These are phyloP conservation scores for Hyposmocoma kahamanoa DNA, from an alignment of 1,140 invertebrate genomes.

Conservation along the genomic window DNA sequence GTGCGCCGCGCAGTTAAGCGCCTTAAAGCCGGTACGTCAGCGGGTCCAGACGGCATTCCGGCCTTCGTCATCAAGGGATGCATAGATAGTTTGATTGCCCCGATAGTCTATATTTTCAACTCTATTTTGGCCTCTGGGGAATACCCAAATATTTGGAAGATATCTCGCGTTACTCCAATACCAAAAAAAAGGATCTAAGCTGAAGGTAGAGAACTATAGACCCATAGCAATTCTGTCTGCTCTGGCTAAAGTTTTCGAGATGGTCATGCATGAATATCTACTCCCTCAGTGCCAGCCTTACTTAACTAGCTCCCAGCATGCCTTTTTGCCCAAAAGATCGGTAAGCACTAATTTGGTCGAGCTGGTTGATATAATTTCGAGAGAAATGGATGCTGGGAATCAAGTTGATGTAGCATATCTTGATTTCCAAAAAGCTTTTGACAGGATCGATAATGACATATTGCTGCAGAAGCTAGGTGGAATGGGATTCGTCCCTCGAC, in stretches of 20 bases:
- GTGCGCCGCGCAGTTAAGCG: neutral
- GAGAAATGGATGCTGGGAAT: neutral
- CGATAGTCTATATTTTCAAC: neutral
- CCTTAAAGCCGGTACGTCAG: neutral
- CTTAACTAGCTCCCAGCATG: neutral
- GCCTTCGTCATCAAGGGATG: neutral
- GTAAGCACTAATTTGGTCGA: neutral
- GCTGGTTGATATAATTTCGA: neutral
- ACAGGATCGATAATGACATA: neutral
- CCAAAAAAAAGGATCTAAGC: neutral
- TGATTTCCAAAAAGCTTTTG: neutral
- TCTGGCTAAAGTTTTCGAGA: neutral
- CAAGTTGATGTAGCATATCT: neutral
- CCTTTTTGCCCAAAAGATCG: neutral
- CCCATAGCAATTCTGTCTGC: neutral
- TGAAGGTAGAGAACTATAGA: neutral
- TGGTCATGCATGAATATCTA: neutral
- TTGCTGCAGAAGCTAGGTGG: neutral
- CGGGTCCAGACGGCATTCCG: neutral
- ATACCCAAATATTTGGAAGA: neutral
- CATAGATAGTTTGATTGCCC: neutral
- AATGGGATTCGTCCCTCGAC: neutral
- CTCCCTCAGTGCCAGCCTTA: slow-evolving; percentile 1
- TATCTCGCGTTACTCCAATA: neutral
- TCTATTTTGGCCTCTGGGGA: neutral